A percentile compares a stretch with the other conserved stretches of the same genome.
These are phyloP conservation scores for Mobula hypostoma DNA, from an alignment of 2,113 vertebrate genomes.

Conservation along the genomic window DNA sequence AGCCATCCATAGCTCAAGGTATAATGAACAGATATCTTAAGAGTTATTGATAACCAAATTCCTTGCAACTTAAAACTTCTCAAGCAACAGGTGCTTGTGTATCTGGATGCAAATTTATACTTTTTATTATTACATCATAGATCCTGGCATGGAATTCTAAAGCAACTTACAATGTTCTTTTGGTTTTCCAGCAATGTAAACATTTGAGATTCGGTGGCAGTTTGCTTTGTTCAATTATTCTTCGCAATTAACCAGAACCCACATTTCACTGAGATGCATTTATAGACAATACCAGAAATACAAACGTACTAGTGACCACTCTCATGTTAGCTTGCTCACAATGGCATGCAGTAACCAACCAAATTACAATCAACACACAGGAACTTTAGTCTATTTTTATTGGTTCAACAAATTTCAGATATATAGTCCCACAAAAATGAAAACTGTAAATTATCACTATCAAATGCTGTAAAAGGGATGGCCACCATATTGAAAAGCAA, in stretches of 20 bases:
- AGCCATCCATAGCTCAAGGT: background rate
- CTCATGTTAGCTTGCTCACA: background rate
- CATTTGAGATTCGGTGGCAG: background rate
- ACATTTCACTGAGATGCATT: background rate
- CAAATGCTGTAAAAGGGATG: constrained; percentile 12
- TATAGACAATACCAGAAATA: background rate
- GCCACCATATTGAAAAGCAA: constrained; percentile 9
- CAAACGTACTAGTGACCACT: background rate
- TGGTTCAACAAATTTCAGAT: constrained; percentile 8
- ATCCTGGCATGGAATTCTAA: background rate
- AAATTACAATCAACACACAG: constrained; percentile 20
- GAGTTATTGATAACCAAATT: background rate
- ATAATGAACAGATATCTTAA: background rate
- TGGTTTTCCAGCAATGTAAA: background rate
- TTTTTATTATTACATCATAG: background rate
- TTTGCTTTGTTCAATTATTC: background rate
- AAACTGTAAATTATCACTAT: constrained; percentile 27
- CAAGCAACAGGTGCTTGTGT: background rate
- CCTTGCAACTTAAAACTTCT: background rate
- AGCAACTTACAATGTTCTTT: background rate
- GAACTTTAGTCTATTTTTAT: constrained; percentile 11
- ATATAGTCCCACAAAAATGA: background rate
- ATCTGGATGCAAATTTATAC: background rate
- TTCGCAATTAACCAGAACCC: background rate
- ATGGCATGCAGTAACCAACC: background rate